Conservation (phyloP, 1,140 invertebrate genomes). For the Drosophila willistoni region DNA sequence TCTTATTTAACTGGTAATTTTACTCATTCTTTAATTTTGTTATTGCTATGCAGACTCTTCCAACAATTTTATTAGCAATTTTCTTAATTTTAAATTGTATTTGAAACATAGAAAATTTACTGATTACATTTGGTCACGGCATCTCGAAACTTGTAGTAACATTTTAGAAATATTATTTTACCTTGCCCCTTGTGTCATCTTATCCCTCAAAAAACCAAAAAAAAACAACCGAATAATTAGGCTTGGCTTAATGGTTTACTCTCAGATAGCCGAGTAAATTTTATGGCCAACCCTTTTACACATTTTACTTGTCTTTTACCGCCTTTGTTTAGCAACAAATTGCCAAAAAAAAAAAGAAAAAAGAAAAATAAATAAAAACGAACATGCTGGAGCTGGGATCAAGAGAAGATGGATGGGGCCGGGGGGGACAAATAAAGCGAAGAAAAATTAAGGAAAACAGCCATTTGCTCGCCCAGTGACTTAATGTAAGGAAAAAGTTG, state of each 20-base stretch:
- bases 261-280: constrained; percentile 16
- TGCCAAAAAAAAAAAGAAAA: constrained; percentile 16
- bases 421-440: background rate
- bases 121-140: too few relatives aligned
- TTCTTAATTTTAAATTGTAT: too few relatives aligned
- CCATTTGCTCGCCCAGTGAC: constrained; percentile 42
- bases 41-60: too few relatives aligned
- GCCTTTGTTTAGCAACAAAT: constrained; percentile 27
- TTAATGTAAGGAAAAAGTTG: constrained; percentile 33
- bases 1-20: too few relatives aligned
- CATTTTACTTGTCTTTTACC: constrained; percentile 4
- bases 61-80: too few relatives aligned
- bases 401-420: too few relatives aligned
- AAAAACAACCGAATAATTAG: constrained; percentile 24
- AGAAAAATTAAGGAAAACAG: constrained; percentile 18
- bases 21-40: too few relatives aligned
- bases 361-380: background rate
- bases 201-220: background rate
- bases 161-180: too few relatives aligned
- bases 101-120: too few relatives aligned
- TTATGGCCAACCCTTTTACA: constrained; percentile 28
- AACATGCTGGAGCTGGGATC: background rate
- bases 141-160: too few relatives aligned
- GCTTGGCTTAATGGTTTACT: constrained; percentile 26
- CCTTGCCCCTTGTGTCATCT: background rate